Percentiles rank a stretch among this genome's conserved stretches.
These are phyloP conservation scores for Bryconaethiops microstoma DNA, from an alignment of 2,797 vertebrate genomes.

Conservation along the genomic window DNA sequence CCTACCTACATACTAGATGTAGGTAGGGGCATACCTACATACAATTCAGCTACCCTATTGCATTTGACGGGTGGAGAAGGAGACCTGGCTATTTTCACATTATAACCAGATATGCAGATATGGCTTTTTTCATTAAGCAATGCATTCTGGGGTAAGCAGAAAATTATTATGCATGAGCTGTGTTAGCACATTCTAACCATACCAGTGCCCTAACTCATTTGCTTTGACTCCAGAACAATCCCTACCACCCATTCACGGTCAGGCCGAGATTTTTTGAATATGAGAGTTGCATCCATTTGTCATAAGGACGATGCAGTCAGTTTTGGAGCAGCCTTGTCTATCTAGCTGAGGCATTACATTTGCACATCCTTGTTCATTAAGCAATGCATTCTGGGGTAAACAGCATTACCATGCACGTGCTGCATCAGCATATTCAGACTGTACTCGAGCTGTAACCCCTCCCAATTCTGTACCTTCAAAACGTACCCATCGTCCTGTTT, in stretches of 20 bases:
- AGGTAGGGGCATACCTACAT: too few relatives aligned
- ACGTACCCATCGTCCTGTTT: background rate
- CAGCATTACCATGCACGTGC: background rate
- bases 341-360: background rate
- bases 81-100: too few relatives aligned
- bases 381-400: slow-evolving; percentile 4
- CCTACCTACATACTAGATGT: too few relatives aligned
- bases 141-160: slow-evolving; percentile 1
- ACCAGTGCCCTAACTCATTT: background rate
- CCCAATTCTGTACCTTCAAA: background rate
- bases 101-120: too few relatives aligned
- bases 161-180: background rate
- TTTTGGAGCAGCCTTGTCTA: background rate
- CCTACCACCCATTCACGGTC: background rate
- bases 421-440: background rate
- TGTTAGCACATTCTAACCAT: background rate
- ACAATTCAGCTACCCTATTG: too few relatives aligned
- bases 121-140: background rate
- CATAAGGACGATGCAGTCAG: background rate
- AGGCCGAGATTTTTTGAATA: background rate
- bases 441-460: background rate
- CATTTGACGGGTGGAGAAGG: too few relatives aligned
- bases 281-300: background rate
- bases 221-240: background rate
- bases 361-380: background rate